Percentiles rank a stretch among this genome's conserved stretches.
phyloP scores from a whole-genome alignment of 1,140 invertebrate genomes.

The Aphaenogaster floridana region DNA sequence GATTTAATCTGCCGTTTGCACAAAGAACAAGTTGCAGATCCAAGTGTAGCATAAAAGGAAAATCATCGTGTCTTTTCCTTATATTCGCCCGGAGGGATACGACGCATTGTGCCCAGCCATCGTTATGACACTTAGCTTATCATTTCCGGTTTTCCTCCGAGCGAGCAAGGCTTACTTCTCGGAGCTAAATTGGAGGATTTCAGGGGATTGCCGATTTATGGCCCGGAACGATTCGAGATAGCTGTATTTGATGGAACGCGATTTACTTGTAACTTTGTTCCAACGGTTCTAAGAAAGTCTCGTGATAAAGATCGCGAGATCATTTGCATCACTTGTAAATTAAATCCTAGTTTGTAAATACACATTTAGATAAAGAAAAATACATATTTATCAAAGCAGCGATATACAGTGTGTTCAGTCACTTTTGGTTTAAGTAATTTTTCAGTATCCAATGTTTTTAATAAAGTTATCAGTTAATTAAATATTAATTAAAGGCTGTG shows the following conservation, averaged over 20 bases:
- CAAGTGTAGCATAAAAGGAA: conserved; percentile 14
- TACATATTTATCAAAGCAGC: conserved; percentile 1
- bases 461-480: too few species aligned
- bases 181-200: conserved; percentile 34
- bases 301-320: not conserved
- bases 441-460: not conserved
- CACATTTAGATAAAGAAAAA: not conserved
- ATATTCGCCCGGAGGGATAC: not conserved
- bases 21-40: not conserved
- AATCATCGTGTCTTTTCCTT: not conserved
- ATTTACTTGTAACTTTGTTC: conserved; percentile 40
- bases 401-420: not conserved
- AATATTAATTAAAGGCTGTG: not conserved
- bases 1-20: conserved; percentile 42
- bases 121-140: conserved; percentile 46
- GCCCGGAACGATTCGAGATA: conserved; percentile 41
- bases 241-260: conserved; percentile 15
- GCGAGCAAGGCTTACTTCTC: conserved; percentile 9
- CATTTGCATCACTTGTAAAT: not conserved
- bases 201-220: conserved; percentile 45
- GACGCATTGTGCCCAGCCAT: not conserved
- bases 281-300: not conserved
- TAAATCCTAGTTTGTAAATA: not conserved
- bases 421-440: not conserved
- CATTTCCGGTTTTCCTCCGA: conserved; percentile 41